These are phyloP conservation scores for Corythoichthys haematopterus DNA, from an alignment of 2,113 vertebrate species.

Conservation along the genomic window DNA sequence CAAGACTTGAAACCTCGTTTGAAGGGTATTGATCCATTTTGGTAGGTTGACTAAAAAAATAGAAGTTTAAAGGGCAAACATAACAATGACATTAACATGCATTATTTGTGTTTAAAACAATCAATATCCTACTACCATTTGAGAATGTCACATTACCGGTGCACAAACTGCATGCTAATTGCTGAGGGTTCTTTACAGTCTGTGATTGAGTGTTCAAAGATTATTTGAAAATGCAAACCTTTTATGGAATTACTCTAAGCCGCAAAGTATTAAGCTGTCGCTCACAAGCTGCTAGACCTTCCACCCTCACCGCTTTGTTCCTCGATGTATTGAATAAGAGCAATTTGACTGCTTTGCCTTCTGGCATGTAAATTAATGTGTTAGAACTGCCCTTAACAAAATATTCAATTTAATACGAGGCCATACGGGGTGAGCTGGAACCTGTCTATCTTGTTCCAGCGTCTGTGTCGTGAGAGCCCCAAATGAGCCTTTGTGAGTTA, in stretches of 20 bases:
- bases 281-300: slow-evolving; percentile 32
- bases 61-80: background rate
- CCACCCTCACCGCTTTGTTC: slow-evolving; percentile 25
- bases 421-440: background rate
- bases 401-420: slow-evolving; percentile 17
- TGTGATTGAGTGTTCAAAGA: slow-evolving; percentile 31
- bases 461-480: slow-evolving; percentile 35
- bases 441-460: background rate
- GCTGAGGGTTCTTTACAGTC: slow-evolving; percentile 14
- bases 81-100: background rate
- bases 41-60: background rate
- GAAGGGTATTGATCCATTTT: background rate
- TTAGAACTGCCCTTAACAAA: slow-evolving; percentile 4
- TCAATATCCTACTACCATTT: slow-evolving; percentile 19
- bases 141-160: slow-evolving; percentile 18
- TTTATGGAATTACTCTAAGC: slow-evolving; percentile 41
- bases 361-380: slow-evolving; percentile 21
- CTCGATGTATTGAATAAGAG: slow-evolving; percentile 10
- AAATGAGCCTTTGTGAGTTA: slow-evolving; percentile 35
- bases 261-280: slow-evolving; percentile 49
- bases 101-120: slow-evolving; percentile 22
- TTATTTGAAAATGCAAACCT: slow-evolving; percentile 35
- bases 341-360: slow-evolving; percentile 14
- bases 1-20: background rate
- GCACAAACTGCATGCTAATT: slow-evolving; percentile 36